Evolutionary conservation across 2,888 invertebrate genomes (phyloP), one percentile per base, ranked within the genome.

Genomic region (Chymomyza fuscimana): DNA sequence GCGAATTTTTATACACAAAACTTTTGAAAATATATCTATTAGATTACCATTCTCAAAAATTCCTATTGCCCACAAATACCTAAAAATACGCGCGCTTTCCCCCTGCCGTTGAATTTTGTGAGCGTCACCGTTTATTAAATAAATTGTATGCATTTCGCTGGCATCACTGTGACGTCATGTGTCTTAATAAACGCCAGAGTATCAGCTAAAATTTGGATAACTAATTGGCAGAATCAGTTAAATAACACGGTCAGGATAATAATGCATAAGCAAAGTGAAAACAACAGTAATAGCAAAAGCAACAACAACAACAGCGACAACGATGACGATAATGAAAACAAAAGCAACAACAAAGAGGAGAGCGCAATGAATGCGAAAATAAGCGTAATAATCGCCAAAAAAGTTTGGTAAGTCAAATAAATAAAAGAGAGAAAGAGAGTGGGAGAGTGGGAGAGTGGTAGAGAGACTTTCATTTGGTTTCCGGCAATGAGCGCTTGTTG

Each of bases 181-280:
- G 40, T 46, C 40, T 46, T 12, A 10, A 46, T 46, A 10, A 12
- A 10, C 40, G 40, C 4, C 40, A 46, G 40, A 10, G 12, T 12
- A 46, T 46, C 12, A 46, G 40, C 40, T 12, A 68, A 92, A 92
- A 89, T 94, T 60, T 63, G 59, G 54, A 68, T 16, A 56, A 68
- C 67, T 74, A 72, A 78, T 78, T 78, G 78, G 77, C 77, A 58
- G 68, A 78, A 79, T 78, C 76, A 78, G 71, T 52, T 70, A n/a
- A 69, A 67, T 50, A 72, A 46, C 78, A 78, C 79, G 78, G 50
- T 63, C 58, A 46, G 3, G 50, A 15, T 54, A 62, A 15, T 19
- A 64, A 52, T 32, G 16, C 10, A 52, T 59, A 46, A 64, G 25
- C 29, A 61, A 32, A 32, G 22, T 5, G 36, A 52, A 22, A 66